phyloP scores from a whole-genome alignment of 2,888 invertebrate genomes.

The Fabriciana adippe region DNA sequence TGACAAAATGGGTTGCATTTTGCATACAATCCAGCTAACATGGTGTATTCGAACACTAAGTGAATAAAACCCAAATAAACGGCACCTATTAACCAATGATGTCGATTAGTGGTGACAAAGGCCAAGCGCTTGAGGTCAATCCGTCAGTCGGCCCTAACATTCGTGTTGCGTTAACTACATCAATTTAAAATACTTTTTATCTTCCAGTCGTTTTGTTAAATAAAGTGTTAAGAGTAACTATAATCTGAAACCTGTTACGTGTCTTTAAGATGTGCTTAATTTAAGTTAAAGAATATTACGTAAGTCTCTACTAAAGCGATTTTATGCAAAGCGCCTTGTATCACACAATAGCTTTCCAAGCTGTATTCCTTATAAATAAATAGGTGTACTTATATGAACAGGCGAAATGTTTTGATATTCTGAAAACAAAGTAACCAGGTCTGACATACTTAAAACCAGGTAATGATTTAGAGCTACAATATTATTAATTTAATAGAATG shows the following conservation, averaged over 20 bases:
- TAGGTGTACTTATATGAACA: too few species aligned
- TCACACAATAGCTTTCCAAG: too few species aligned
- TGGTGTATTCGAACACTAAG: conserved; percentile 23
- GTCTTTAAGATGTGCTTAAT: background rate
- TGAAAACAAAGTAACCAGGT: too few species aligned
- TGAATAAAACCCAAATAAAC: conserved; percentile 39
- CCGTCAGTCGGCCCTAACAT: conserved; percentile 32
- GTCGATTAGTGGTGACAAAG: conserved; percentile 36
- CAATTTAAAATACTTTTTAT: conserved; percentile 17
- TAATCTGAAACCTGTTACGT: too few species aligned
- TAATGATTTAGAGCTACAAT: too few species aligned
- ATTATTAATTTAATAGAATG: too few species aligned
- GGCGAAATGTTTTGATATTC: too few species aligned
- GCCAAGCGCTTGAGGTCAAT: conserved; percentile 37
- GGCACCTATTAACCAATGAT: conserved; percentile 42
- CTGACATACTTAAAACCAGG: too few species aligned
- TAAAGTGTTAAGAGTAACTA: background rate
- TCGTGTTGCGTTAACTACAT: conserved; percentile 32
- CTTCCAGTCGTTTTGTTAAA: background rate
- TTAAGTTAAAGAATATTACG: background rate
- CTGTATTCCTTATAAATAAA: too few species aligned
- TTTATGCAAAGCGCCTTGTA: too few species aligned
- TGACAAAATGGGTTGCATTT: background rate
- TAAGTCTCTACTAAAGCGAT: background rate
- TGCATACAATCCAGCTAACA: too few species aligned